Percentiles rank a stretch among this genome's conserved stretches.
phyloP scores from a whole-genome alignment of 2,888 invertebrate species.

The Eupeodes luniger region DNA sequence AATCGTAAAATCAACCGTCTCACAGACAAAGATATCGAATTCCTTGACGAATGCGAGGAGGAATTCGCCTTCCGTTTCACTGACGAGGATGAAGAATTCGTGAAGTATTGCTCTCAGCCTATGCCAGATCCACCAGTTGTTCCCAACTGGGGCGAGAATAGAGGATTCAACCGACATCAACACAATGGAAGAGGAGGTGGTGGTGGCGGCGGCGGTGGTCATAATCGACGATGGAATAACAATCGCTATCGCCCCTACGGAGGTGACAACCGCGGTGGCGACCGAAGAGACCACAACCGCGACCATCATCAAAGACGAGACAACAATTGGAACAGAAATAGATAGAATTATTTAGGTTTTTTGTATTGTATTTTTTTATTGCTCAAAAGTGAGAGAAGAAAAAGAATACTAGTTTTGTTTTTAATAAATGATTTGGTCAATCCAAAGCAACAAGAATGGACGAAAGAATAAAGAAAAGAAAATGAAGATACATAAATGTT shows the following conservation, averaged over 20 bases:
- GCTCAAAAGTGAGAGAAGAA: slow-evolving; percentile 58
- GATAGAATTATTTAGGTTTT: slow-evolving; percentile 8
- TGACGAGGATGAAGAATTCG: slow-evolving; percentile 87
- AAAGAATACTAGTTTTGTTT: slow-evolving; percentile 33
- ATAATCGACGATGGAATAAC: slow-evolving; percentile 72
- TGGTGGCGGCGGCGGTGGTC: slow-evolving; percentile 15
- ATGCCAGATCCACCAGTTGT: slow-evolving; percentile 86
- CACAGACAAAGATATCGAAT: slow-evolving; percentile 86
- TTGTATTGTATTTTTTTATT: slow-evolving; percentile 47
- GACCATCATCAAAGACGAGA: slow-evolving; percentile 27
- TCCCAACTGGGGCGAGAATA: slow-evolving; percentile 85
- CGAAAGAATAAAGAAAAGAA: slow-evolving; percentile 44
- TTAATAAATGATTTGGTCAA: slow-evolving; percentile 47
- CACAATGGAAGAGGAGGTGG: slow-evolving; percentile 10
- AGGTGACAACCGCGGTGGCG: slow-evolving; percentile 59
- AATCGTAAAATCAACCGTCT: slow-evolving; percentile 84
- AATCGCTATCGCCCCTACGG: slow-evolving; percentile 60
- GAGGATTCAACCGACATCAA: slow-evolving; percentile 54
- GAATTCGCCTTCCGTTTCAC: slow-evolving; percentile 87
- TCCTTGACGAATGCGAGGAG: slow-evolving; percentile 87
- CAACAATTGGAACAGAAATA: slow-evolving; percentile 49
- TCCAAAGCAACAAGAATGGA: slow-evolving; percentile 33
- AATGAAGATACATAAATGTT: slow-evolving; percentile 17
- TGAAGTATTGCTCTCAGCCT: slow-evolving; percentile 84
- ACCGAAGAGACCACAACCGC: slow-evolving; percentile 27